These are phyloP conservation scores for Microcebus griseorufus DNA, from an alignment of 2,113 vertebrate genomes.

Conservation along the genomic window DNA sequence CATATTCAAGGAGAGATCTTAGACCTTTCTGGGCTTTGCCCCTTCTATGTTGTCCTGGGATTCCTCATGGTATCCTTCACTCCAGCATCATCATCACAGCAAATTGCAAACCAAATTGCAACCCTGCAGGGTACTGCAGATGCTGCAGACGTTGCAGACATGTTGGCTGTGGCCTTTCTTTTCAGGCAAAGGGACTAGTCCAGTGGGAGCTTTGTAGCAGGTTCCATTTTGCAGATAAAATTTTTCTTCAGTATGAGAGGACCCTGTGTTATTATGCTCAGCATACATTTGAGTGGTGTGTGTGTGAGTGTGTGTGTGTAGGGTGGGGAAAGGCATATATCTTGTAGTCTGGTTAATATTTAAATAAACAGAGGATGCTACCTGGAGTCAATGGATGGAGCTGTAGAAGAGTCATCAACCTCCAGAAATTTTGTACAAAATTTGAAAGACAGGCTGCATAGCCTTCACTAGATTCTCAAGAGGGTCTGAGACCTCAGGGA, in stretches of 20 bases:
- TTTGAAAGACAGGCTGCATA: not conserved
- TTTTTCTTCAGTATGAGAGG: not conserved
- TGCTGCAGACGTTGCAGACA: not conserved
- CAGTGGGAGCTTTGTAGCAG: not conserved
- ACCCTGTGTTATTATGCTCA: not conserved
- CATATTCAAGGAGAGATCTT: not conserved
- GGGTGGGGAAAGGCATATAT: not conserved
- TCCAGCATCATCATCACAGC: fast-evolving
- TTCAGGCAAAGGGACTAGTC: not conserved
- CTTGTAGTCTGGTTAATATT: not conserved
- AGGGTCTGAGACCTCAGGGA: not conserved
- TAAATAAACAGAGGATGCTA: not conserved
- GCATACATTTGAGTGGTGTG: not conserved
- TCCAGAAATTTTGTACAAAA: not conserved
- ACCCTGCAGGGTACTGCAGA: not conserved
- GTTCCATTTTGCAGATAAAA: not conserved
- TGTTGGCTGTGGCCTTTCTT: not conserved
- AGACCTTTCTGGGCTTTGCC: not conserved
- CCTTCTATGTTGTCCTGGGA: not conserved
- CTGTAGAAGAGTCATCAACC: not conserved
- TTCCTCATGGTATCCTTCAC: not conserved
- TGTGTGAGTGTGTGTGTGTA: no score
- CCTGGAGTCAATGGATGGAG: not conserved
- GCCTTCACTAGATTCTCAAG: not conserved
- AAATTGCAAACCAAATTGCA: not conserved